phyloP scores from a whole-genome alignment of 92 coral and sea anemone genomes.

The Palythoa grandis region DNA sequence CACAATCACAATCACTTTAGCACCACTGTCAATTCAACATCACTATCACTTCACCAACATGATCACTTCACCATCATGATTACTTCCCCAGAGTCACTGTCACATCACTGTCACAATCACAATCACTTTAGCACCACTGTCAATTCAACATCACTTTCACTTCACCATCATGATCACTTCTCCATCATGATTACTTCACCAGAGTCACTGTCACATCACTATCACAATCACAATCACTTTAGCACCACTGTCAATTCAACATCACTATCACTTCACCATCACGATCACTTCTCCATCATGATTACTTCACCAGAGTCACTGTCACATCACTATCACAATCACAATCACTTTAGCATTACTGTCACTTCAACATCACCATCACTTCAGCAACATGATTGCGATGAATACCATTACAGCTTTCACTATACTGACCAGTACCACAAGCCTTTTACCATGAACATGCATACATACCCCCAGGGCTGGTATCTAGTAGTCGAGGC shows the following conservation, averaged over 20 bases:
- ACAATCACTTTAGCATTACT: too few species aligned
- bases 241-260: too few species aligned
- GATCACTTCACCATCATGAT: background rate
- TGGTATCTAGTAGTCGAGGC: constrained; percentile 78
- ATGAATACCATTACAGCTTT: too few species aligned
- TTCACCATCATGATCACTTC: too few species aligned
- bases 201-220: background rate
- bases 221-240: background rate
- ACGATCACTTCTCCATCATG: background rate
- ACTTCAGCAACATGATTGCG: too few species aligned
- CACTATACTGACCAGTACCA: background rate
- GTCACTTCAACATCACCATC: too few species aligned
- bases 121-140: too few species aligned
- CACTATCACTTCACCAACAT: too few species aligned
- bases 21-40: too few species aligned
- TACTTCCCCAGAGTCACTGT: too few species aligned
- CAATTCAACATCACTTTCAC: too few species aligned
- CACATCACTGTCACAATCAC: background rate
- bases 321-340: background rate
- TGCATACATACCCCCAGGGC: constrained; percentile 84
- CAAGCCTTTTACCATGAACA: background rate
- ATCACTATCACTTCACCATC: too few species aligned
- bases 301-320: background rate
- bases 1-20: background rate
- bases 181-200: background rate